A percentile compares a stretch with the other conserved stretches of the same genome.
phyloP scores from a whole-genome alignment of 2,113 vertebrate species.

The Tautogolabrus adspersus region DNA sequence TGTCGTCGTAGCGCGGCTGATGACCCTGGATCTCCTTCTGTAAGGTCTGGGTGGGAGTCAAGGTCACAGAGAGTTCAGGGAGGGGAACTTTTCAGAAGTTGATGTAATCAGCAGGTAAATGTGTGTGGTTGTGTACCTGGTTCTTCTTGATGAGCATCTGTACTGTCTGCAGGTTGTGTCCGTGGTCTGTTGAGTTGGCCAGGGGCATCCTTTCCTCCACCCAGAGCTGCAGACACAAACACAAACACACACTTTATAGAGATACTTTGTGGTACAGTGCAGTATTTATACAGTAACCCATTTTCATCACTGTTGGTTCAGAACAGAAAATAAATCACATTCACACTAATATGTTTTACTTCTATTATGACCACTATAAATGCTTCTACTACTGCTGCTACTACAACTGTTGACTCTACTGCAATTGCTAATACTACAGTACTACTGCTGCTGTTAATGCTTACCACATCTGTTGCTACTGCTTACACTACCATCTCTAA shows the following conservation, averaged over 20 bases:
- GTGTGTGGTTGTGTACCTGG: slow-evolving; percentile 84
- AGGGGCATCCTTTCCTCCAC: slow-evolving; percentile 94
- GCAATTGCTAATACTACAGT: too few species aligned
- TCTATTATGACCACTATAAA: too few species aligned
- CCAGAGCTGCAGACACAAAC: slow-evolving; percentile 73
- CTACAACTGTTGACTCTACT: too few species aligned
- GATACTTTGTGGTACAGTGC: too few species aligned
- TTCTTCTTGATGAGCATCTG: slow-evolving; percentile 99
- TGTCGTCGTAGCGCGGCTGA: slow-evolving; percentile 95
- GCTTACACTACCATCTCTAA: too few species aligned
- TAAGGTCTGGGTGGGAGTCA: slow-evolving; percentile 86
- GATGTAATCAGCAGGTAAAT: not conserved
- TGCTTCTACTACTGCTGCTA: too few species aligned
- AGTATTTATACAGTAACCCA: too few species aligned
- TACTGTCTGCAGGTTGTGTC: slow-evolving; percentile 97
- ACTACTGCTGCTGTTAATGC: too few species aligned
- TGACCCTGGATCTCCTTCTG: slow-evolving; percentile 99
- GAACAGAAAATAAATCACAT: too few species aligned
- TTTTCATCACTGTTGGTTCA: too few species aligned
- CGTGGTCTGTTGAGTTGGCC: slow-evolving; percentile 96
- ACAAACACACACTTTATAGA: not conserved
- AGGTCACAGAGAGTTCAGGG: not conserved
- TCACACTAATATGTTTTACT: too few species aligned
- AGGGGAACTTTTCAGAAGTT: not conserved
- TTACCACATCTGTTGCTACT: too few species aligned